These are phyloP conservation scores for Drosophila pseudoobscura DNA, from an alignment of 1,140 invertebrate genomes.

Conservation along the genomic window DNA sequence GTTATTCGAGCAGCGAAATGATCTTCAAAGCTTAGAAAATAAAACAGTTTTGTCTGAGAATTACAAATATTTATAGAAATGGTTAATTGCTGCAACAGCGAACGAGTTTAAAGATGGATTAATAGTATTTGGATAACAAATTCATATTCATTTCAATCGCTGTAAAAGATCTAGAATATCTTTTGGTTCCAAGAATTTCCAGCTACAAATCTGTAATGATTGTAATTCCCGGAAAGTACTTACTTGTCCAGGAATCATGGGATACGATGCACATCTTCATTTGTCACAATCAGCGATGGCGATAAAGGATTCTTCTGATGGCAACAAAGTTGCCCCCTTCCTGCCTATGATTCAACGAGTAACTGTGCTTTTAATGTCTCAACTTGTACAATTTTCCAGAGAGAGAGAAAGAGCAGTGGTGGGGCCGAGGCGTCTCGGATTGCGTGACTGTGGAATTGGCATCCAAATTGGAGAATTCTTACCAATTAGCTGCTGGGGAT, in stretches of 20 bases:
- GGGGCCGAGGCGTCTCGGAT: not conserved
- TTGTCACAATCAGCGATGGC: conserved; percentile 32
- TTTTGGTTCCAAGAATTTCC: too few relatives aligned
- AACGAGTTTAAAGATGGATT: too few relatives aligned
- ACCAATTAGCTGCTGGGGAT: conserved; percentile 24
- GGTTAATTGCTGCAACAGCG: too few relatives aligned
- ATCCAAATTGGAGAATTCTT: conserved; percentile 32
- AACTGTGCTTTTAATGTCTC: conserved; percentile 65
- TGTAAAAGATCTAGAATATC: too few relatives aligned
- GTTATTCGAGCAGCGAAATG: conserved; percentile 6
- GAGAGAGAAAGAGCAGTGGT: not conserved
- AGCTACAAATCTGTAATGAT: not conserved
- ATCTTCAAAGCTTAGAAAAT: too few relatives aligned
- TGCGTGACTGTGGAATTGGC: conserved; percentile 43
- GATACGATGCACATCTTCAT: conserved; percentile 7
- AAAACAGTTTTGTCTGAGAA: too few relatives aligned
- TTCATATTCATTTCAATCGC: too few relatives aligned
- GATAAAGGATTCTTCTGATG: not conserved
- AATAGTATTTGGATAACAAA: too few relatives aligned
- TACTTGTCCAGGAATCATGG: conserved; percentile 1
- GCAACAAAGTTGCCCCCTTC: conserved; percentile 25
- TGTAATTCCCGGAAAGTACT: not conserved
- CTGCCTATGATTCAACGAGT: conserved; percentile 15
- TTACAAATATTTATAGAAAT: too few relatives aligned
- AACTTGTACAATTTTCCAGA: conserved; percentile 61